Conservation (phyloP, 2,797 vertebrate genomes). For the Pipistrellus pipistrellus region DNA sequence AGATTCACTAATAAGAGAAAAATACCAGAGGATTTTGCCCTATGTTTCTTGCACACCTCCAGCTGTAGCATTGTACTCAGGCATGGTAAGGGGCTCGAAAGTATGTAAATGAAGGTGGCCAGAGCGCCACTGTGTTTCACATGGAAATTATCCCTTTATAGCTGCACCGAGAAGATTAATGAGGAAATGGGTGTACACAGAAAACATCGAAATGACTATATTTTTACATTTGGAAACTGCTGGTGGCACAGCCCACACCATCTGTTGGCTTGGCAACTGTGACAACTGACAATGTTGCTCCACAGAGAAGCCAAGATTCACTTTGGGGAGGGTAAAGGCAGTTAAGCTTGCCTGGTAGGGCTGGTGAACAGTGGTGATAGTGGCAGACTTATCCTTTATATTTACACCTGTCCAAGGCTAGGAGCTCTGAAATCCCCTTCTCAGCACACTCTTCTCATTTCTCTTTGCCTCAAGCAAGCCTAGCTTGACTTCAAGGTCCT, state of each 20-base stretch:
- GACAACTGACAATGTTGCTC: background rate
- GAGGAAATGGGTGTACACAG: constrained; percentile 67
- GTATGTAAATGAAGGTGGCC: background rate
- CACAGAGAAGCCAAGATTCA: background rate
- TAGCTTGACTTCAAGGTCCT: background rate
- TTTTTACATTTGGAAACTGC: constrained; percentile 64
- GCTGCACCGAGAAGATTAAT: constrained; percentile 66
- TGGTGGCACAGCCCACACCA: constrained; percentile 33
- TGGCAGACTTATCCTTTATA: background rate
- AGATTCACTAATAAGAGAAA: background rate
- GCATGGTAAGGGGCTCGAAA: background rate
- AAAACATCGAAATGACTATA: constrained; percentile 74
- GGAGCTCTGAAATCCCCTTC: background rate
- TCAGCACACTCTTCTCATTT: background rate
- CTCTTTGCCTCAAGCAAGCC: background rate
- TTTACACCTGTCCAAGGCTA: background rate
- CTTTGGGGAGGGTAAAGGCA: background rate
- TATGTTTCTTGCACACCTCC: background rate
- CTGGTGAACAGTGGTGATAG: background rate
- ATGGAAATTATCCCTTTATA: constrained; percentile 58
- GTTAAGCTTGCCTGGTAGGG: background rate
- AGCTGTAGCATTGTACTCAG: background rate
- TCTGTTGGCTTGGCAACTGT: constrained; percentile 51
- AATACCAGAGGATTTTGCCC: background rate
- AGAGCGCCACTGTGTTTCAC: background rate